Conservation (phyloP, 37 sponge, comb jelly and placozoan species). For the Theonella swinhoei region DNA sequence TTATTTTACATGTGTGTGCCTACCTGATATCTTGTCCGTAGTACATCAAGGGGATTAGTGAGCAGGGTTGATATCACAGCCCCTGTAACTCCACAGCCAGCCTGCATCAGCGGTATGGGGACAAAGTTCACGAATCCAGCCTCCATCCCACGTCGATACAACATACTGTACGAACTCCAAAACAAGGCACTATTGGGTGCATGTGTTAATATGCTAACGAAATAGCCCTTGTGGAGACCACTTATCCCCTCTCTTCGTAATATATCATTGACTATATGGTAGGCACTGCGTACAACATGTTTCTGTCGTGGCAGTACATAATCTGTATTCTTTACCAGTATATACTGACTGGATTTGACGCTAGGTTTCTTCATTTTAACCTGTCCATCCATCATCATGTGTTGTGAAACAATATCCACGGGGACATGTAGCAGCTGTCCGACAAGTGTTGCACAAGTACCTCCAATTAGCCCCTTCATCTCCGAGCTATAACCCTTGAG, state of each 20-base stretch:
- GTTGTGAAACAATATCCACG: slow-evolving; percentile 89
- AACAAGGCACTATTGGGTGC: slow-evolving; percentile 94
- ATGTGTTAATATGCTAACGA: slow-evolving; percentile 86
- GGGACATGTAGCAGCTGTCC: slow-evolving; percentile 93
- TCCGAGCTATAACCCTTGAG: slow-evolving; percentile 61
- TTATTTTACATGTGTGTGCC: too few relatives aligned
- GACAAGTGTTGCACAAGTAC: slow-evolving; percentile 74
- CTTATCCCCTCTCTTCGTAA: slow-evolving; percentile 55
- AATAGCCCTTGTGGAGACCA: slow-evolving; percentile 91
- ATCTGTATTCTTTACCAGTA: slow-evolving; percentile 53
- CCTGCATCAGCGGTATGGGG: slow-evolving; percentile 73
- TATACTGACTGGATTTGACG: background rate
- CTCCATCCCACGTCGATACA: slow-evolving; percentile 26
- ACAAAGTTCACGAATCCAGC: slow-evolving; percentile 20
- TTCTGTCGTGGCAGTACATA: slow-evolving; percentile 38
- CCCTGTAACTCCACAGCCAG: slow-evolving; percentile 64
- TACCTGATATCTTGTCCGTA: slow-evolving; percentile 97
- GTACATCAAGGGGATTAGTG: slow-evolving; percentile 94
- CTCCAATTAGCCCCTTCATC: slow-evolving; percentile 84
- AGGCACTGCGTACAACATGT: slow-evolving; percentile 26
- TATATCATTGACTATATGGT: slow-evolving; percentile 59
- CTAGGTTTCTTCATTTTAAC: background rate
- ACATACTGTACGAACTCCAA: slow-evolving; percentile 81
- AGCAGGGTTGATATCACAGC: slow-evolving; percentile 63
- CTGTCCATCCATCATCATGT: slow-evolving; percentile 90